Conservation (phyloP, 2,113 vertebrate genomes). For the Gopherus evgoodei region DNA sequence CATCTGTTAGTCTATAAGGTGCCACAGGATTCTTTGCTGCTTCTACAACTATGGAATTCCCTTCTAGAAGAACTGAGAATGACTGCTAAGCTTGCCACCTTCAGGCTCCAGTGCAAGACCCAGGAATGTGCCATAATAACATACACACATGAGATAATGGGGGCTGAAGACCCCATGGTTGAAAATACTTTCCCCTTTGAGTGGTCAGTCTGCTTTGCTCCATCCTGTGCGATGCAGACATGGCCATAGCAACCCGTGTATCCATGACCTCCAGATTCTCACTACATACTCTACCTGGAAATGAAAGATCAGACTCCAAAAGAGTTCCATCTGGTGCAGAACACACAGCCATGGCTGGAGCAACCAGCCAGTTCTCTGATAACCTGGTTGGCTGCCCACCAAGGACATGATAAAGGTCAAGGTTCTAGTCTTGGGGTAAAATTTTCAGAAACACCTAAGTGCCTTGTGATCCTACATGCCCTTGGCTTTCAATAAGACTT, state of each 20-base stretch:
- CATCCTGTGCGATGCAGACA: background rate
- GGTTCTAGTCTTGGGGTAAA: background rate
- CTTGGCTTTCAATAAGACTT: background rate
- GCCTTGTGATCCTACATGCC: background rate
- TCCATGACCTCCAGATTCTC: background rate
- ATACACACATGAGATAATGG: too few species aligned
- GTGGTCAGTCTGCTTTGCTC: background rate
- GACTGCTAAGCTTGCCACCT: too few species aligned
- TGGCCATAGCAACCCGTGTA: background rate
- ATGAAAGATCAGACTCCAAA: background rate
- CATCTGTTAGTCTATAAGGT: too few species aligned
- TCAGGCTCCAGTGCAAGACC: too few species aligned
- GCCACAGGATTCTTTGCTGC: too few species aligned
- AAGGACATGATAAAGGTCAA: background rate
- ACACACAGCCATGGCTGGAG: background rate
- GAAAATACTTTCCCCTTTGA: background rate
- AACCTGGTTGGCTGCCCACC: background rate
- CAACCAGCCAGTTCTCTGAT: background rate
- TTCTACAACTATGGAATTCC: background rate
- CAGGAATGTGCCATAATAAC: too few species aligned
- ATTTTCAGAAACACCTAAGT: background rate
- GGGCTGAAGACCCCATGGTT: too few species aligned
- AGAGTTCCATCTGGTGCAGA: background rate
- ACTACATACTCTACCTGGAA: background rate
- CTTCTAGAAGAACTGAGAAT: background rate